Base-by-base conservation (phyloP, 53 echinoderm and acorn worm genomes). In the Astropecten irregularis region DNA sequence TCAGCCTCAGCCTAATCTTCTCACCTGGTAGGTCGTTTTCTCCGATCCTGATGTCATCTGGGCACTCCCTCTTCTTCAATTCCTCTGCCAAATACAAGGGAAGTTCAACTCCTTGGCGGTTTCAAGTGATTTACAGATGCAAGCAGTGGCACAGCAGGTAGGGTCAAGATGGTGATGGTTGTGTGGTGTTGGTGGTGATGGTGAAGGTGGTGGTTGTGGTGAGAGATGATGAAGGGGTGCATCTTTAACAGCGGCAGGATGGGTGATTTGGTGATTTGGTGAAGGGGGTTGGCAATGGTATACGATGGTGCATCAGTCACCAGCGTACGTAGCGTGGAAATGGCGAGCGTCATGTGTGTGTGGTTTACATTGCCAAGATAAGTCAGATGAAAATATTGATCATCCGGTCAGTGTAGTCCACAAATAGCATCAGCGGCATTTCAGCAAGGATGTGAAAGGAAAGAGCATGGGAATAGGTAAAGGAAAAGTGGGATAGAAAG, bases 21-120 rank as follows among this genome's bases (percentile, higher is more conserved):
- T 89, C 72, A 95, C 95, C 95, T 62, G 95, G 95, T 57, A 95
- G 68, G 84, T 95, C 95, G 79, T 95, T 91, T 83, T 92, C 91
- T 56, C 84, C 95, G n/a, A 89, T 74, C 47, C 73, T 83, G 54
- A 92, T 83, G 50, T 93, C 93, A 83, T 90, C 93, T 9, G 93
- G 93, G 81, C 93, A 93, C 61, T 93, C 93, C 55, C 90, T 61
- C 20, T 84, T 88, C 55, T 76, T 68, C 77, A 77, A 47, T 77
- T 60, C 42, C 30, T 77, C 77, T 77, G 77, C 62, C 77, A 77
- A 77, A 61, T 77, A 77, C 60, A 77, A 77, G 60, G 77, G 77
- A 60, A 77, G 77, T 27, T 77, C 19, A 62, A 46, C 60, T 77
- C 77, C 77, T 77, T 77, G 60, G 77, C 32, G 20, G 61, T 77